These are phyloP conservation scores for Andrena camellia DNA, from an alignment of 2,888 invertebrate species.

Conservation along the genomic window DNA sequence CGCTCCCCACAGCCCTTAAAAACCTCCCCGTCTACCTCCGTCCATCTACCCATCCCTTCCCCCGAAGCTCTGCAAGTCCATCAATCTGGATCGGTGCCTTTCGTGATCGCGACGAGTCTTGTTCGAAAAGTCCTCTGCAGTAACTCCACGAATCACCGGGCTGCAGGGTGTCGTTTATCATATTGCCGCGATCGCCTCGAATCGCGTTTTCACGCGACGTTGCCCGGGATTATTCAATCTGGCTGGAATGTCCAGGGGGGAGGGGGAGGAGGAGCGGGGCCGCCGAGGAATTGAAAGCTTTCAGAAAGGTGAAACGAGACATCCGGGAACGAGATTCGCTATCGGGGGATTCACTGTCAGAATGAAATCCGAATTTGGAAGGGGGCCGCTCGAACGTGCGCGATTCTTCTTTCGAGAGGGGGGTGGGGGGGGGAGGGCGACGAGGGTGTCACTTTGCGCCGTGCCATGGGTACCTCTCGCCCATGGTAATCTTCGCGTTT, in stretches of 20 bases:
- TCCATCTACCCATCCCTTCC: too few species aligned
- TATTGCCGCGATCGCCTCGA: constrained; percentile 64
- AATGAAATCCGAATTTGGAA: constrained; percentile 48
- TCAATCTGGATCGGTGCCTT: constrained; percentile 12
- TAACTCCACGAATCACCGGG: constrained; percentile 16
- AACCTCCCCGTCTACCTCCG: constrained; percentile 7
- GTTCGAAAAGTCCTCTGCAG: constrained; percentile 19
- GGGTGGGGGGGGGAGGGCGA: too few species aligned
- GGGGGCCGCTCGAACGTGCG: not conserved
- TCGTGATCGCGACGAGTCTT: not conserved
- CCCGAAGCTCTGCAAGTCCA: not conserved
- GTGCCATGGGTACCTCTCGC: not conserved
- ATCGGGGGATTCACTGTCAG: constrained; percentile 47
- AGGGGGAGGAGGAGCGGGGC: constrained; percentile 33
- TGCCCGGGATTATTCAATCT: constrained; percentile 65
- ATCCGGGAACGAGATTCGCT: constrained; percentile 41
- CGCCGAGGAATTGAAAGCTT: constrained; percentile 65
- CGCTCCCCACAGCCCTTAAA: constrained; percentile 28
- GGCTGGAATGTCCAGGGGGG: constrained; percentile 55
- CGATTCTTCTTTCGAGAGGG: not conserved
- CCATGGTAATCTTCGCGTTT: not conserved
- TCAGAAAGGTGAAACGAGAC: constrained; percentile 52
- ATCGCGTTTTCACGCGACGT: constrained; percentile 55
- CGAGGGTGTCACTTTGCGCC: not conserved
- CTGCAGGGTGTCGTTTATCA: constrained; percentile 61